Conservation (phyloP, 2,888 invertebrate genomes). For the Acleris cristana region DNA sequence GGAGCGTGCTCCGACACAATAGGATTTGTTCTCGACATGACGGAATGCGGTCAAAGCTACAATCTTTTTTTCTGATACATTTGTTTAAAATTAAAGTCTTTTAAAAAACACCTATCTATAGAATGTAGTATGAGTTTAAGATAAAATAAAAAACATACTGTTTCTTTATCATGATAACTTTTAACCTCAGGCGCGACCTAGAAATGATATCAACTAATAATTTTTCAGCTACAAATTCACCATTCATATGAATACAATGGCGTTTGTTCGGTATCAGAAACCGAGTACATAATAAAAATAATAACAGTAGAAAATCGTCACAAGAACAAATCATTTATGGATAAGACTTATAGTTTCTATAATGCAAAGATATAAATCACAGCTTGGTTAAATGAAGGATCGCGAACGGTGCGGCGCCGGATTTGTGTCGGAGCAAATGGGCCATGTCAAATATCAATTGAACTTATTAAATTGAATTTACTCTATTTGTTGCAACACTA, state of each 20-base stretch:
- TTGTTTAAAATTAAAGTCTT: constrained; percentile 12
- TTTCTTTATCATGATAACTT: constrained; percentile 35
- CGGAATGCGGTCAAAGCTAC: constrained; percentile 51
- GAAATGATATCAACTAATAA: constrained; percentile 29
- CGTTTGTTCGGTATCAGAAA: constrained; percentile 7
- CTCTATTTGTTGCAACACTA: constrained; percentile 55
- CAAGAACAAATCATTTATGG: not conserved
- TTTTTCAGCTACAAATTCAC: constrained; percentile 25
- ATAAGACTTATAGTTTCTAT: constrained; percentile 37
- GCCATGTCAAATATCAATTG: constrained; percentile 75
- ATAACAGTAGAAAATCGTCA: not conserved
- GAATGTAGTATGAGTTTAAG: not conserved
- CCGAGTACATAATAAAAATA: not conserved
- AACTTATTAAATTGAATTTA: constrained; percentile 73
- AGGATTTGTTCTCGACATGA: constrained; percentile 50
- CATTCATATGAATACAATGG: constrained; percentile 21
- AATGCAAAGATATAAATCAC: constrained; percentile 47
- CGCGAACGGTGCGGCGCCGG: constrained; percentile 54
- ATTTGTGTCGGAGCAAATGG: constrained; percentile 65
- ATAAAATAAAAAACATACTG: constrained; percentile 16
- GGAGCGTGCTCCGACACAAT: constrained; percentile 61
- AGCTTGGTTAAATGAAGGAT: constrained; percentile 56
- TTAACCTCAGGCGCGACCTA: constrained; percentile 28
- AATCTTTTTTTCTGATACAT: constrained; percentile 29
- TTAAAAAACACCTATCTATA: not conserved